Evolutionary conservation across 2,888 invertebrate genomes (phyloP), one percentile per base, ranked within the genome.

Genomic region (Pterostichus niger): DNA sequence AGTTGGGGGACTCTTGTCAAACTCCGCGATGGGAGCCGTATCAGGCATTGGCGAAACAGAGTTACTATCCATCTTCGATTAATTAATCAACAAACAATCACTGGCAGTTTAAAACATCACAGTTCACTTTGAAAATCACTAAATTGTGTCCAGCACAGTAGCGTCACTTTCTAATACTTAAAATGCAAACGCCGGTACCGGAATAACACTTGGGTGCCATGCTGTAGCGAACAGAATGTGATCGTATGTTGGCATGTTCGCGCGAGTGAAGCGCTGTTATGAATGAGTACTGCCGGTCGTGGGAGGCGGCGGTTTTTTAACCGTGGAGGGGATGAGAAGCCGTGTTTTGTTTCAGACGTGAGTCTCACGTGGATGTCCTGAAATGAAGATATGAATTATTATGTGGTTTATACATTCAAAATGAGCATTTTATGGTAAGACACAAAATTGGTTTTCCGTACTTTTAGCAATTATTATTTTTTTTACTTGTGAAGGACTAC

Each of bases 31-130:
- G 40, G 94, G 94, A 82, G 94, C 94, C 88, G 93, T 89, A 87
- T 93, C 93, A 85, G 93, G 93, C 93, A 93, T 93, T 84, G 93
- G 94, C 15, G 93, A 93, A 88, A 93, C 93, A 87, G 93, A 93
- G 90, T 93, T 93, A 90, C 92, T 93, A 90, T 93, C 93, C 94
- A 93, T 93, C 40, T 40, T 56, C 17, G 49, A 13, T 1, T 5
- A 56, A 56, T 4, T 2, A 56, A 56, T 17, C 9, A 56, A 56
- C 15, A 56, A 56, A 40, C 56, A 56, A 56, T 56, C 56, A 56
- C 56, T 56, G 9, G 15, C 11, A 56, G 17, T 17, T 56, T 56
- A 56, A 9, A 56, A 56, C 56, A 56, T 56, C 56, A 56, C 56
- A 56, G 56, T 56, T 56, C 56, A 56, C 56, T 49, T 49, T 40